A percentile compares a stretch with the other conserved stretches of the same genome.
These are phyloP conservation scores for Australoheros facetus DNA, from an alignment of 2,797 vertebrate genomes.

Conservation along the genomic window DNA sequence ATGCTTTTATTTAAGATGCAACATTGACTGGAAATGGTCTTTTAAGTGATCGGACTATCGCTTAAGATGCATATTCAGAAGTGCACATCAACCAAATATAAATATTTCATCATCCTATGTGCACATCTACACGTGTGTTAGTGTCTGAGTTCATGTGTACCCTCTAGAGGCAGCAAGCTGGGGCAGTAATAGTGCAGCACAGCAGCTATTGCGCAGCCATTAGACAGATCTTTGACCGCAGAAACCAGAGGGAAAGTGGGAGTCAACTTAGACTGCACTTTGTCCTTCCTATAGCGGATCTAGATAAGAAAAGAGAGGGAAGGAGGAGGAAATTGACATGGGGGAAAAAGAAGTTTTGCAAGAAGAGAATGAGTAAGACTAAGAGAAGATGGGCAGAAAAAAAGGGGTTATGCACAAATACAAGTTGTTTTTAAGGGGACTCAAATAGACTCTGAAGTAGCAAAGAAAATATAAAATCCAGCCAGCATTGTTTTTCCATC, in stretches of 20 bases:
- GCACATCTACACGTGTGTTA: neutral
- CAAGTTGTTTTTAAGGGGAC: neutral
- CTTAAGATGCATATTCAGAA: neutral
- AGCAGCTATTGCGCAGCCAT: constrained; percentile 88
- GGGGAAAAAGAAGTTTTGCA: constrained; percentile 2
- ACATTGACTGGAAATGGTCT: neutral
- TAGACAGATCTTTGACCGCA: constrained; percentile 88
- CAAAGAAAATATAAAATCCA: constrained; percentile 38
- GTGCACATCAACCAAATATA: neutral
- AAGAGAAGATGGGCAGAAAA: neutral
- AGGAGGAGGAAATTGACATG: constrained; percentile 12
- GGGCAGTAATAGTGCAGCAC: constrained; percentile 90
- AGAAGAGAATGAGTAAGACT: constrained; percentile 16
- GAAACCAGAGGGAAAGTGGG: constrained; percentile 87
- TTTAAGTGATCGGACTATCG: neutral
- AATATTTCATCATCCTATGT: constrained; percentile 31
- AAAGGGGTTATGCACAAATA: constrained; percentile 1
- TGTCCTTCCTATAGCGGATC: constrained; percentile 95
- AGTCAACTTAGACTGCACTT: constrained; percentile 86
- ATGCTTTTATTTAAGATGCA: neutral
- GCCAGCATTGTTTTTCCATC: constrained; percentile 2
- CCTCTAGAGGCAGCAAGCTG: constrained; percentile 85
- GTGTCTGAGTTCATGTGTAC: constrained; percentile 69
- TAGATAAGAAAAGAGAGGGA: constrained; percentile 56
- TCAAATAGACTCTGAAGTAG: neutral